These are phyloP conservation scores for Sebastes vulpes DNA, from an alignment of 2,797 vertebrate species.

Conservation along the genomic window DNA sequence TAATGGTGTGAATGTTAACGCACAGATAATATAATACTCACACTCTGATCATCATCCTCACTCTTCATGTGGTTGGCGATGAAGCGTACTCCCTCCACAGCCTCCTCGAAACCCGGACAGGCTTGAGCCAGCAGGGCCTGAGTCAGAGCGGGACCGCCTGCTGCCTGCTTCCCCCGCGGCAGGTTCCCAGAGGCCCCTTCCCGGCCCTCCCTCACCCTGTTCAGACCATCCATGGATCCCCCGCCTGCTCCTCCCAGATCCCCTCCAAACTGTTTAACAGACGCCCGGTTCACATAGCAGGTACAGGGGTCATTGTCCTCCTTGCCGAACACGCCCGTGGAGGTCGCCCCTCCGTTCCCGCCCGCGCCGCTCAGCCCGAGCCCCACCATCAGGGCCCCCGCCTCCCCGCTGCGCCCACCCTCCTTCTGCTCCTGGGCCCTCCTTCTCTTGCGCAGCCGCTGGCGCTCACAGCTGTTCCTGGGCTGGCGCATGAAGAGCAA, in stretches of 20 bases:
- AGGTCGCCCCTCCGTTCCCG: slow-evolving; percentile 56
- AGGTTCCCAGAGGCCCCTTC: slow-evolving; percentile 68
- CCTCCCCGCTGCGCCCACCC: slow-evolving; percentile 75
- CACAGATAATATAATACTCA: slow-evolving; percentile 81
- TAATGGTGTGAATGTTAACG: neutral
- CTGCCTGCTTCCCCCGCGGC: slow-evolving; percentile 76
- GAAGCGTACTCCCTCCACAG: slow-evolving; percentile 84
- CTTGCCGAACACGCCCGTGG: slow-evolving; percentile 76
- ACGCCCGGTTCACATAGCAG: slow-evolving; percentile 91
- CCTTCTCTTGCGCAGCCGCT: slow-evolving; percentile 89
- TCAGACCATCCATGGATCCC: slow-evolving; percentile 84
- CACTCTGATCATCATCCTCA: slow-evolving; percentile 96
- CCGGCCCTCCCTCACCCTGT: slow-evolving; percentile 84
- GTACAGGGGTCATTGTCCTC: slow-evolving; percentile 87
- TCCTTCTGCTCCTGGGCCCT: slow-evolving; percentile 86
- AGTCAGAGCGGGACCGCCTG: slow-evolving; percentile 84
- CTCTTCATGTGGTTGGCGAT: slow-evolving; percentile 94
- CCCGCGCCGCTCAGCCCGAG: slow-evolving; percentile 68
- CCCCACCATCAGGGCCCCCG: slow-evolving; percentile 80
- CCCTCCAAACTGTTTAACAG: slow-evolving; percentile 88
- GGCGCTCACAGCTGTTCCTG: slow-evolving; percentile 91
- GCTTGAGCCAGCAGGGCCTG: slow-evolving; percentile 85
- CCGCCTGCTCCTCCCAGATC: slow-evolving; percentile 71
- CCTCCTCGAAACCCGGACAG: slow-evolving; percentile 81
- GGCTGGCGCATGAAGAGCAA: slow-evolving; percentile 97